Evolutionary conservation across 2,888 invertebrate species (phyloP).

Genomic region (Brachyptera putata): DNA sequence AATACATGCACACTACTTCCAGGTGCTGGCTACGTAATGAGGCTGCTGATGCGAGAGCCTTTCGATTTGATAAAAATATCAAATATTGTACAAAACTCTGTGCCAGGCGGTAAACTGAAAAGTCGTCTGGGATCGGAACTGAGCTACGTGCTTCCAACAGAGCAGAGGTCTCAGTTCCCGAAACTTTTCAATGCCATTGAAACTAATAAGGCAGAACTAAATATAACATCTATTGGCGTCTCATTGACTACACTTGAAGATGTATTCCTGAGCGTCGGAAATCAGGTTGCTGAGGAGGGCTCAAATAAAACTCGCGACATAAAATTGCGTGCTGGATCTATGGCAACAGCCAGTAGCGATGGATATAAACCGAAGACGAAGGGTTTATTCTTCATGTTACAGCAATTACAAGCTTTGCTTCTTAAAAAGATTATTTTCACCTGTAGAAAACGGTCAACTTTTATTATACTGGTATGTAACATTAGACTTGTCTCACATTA

Average conservation of each 20-base stretch:
- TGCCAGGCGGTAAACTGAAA: slow-evolving; percentile 46
- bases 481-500: too few relatives aligned
- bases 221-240: slow-evolving; percentile 72
- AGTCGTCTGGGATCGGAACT: slow-evolving; percentile 46
- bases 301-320: background rate
- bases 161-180: slow-evolving; percentile 53
- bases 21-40: slow-evolving; percentile 70
- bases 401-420: slow-evolving; percentile 41
- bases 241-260: slow-evolving; percentile 89
- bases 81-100: slow-evolving; percentile 42
- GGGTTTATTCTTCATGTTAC: slow-evolving; percentile 39
- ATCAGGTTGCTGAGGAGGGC: background rate
- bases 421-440: slow-evolving; percentile 42
- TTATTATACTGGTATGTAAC: slow-evolving; percentile 16
- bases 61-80: slow-evolving; percentile 40
- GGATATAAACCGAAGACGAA: slow-evolving; percentile 25
- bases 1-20: slow-evolving; percentile 28
- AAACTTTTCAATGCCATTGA: slow-evolving; percentile 62
- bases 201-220: slow-evolving; percentile 51
- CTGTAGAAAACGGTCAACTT: slow-evolving; percentile 24
- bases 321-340: background rate
- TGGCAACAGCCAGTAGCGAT: background rate
- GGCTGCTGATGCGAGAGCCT: slow-evolving; percentile 49
- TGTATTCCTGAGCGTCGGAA: slow-evolving; percentile 63
- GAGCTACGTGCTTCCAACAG: slow-evolving; percentile 54